Conservation (phyloP, 2,797 vertebrate species). For the Austrolebias charrua region DNA sequence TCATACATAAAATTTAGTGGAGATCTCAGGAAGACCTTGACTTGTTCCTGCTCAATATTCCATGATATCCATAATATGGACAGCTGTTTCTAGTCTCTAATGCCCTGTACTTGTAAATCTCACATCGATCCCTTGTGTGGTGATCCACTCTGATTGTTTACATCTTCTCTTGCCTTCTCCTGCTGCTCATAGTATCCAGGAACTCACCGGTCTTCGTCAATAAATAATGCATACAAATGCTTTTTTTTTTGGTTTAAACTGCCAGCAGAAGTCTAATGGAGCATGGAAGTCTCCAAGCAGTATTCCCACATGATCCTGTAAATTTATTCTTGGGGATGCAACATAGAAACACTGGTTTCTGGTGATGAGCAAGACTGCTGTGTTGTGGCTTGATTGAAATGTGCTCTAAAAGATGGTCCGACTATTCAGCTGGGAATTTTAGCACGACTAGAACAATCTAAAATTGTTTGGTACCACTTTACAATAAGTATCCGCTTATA, state of each 20-base stretch:
- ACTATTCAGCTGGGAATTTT: constrained; percentile 40
- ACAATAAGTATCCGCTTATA: no score
- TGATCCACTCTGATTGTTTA: constrained; percentile 55
- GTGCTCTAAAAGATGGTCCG: constrained; percentile 11
- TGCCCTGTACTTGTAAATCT: constrained; percentile 37
- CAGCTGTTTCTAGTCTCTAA: constrained; percentile 52
- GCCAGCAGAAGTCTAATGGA: constrained; percentile 63
- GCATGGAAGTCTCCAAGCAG: constrained; percentile 49
- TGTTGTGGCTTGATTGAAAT: constrained; percentile 41
- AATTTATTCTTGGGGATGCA: constrained; percentile 46
- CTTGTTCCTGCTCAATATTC: constrained; percentile 54
- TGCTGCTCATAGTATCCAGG: constrained; percentile 43
- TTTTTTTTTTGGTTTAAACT: constrained; percentile 58
- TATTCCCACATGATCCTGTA: constrained; percentile 52
- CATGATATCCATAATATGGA: constrained; percentile 47
- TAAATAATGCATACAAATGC: constrained; percentile 62
- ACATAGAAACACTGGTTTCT: constrained; percentile 24
- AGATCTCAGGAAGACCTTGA: constrained; percentile 50
- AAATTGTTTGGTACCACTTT: neutral
- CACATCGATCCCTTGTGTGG: constrained; percentile 61
- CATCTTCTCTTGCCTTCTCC: constrained; percentile 49
- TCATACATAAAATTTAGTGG: constrained; percentile 63
- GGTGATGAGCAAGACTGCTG: constrained; percentile 26
- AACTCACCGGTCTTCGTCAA: constrained; percentile 48
- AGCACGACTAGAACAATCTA: constrained; percentile 10